Evolutionary conservation across 92 coral and sea anemone species (phyloP).

Genomic region (Muricea muricata): DNA sequence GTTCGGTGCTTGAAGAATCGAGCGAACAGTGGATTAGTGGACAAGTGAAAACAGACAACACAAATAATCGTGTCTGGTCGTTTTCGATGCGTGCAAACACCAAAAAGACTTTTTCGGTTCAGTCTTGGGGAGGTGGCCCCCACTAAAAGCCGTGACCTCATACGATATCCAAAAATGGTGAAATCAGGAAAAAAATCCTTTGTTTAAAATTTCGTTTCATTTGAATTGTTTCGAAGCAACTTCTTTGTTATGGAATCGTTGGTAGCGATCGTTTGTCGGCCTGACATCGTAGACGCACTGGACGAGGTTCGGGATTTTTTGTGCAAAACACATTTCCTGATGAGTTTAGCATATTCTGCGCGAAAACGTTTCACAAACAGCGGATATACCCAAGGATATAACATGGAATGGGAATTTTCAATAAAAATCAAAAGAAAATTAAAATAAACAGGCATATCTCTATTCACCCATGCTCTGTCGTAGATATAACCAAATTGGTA

Average conservation of each 20-base stretch:
- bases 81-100: too few relatives aligned
- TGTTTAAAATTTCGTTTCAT: neutral
- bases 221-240: neutral
- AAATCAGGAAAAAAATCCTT: too few relatives aligned
- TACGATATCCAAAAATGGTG: too few relatives aligned
- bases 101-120: too few relatives aligned
- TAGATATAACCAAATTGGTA: constrained; percentile 27
- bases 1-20: too few relatives aligned
- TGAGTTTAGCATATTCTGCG: neutral
- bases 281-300: neutral
- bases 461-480: neutral
- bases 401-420: neutral
- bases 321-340: neutral
- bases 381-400: constrained; percentile 40
- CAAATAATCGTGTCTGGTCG: too few relatives aligned
- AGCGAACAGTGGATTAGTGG: too few relatives aligned
- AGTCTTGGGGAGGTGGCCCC: too few relatives aligned
- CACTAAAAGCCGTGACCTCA: too few relatives aligned
- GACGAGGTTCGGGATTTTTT: neutral
- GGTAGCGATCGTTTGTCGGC: neutral
- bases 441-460: constrained; percentile 8
- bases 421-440: constrained; percentile 23
- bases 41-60: too few relatives aligned
- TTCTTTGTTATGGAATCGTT: neutral
- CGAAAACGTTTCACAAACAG: constrained; percentile 25